Evolutionary conservation across 23 tunicate genomes (phyloP).

Genomic region (Oikopleura dioica): DNA sequence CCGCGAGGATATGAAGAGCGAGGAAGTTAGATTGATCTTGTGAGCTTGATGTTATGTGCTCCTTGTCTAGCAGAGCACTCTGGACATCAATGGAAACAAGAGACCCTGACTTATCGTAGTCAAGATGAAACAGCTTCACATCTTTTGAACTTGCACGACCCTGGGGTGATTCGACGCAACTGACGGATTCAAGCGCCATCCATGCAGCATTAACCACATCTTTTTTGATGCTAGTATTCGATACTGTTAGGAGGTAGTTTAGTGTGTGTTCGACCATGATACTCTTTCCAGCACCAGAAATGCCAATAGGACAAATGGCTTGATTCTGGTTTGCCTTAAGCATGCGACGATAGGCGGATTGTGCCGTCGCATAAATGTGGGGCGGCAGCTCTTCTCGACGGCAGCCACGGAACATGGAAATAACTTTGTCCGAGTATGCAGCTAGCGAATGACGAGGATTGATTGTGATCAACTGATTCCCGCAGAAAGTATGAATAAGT

Average conservation of each 20-base stretch:
- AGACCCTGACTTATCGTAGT: slow-evolving; percentile 38
- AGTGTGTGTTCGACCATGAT: slow-evolving; percentile 18
- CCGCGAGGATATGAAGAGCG: slow-evolving; percentile 3
- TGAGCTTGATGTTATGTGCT: background rate
- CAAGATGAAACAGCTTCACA: slow-evolving; percentile 29
- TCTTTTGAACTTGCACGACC: slow-evolving; percentile 21
- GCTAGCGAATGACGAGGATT: slow-evolving; percentile 30
- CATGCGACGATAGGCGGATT: slow-evolving; percentile 49
- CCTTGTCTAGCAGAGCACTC: slow-evolving; percentile 8
- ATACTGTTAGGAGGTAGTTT: slow-evolving; percentile 25
- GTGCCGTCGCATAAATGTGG: slow-evolving; percentile 50
- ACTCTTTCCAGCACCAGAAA: slow-evolving; percentile 31
- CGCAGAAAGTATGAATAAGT: slow-evolving; percentile 30
- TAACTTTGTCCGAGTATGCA: slow-evolving; percentile 20
- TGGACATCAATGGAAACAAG: slow-evolving; percentile 42
- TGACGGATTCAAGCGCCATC: background rate
- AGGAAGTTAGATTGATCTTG: background rate
- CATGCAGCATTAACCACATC: background rate
- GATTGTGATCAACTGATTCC: slow-evolving; percentile 37
- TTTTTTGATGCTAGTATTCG: background rate
- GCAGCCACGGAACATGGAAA: slow-evolving; percentile 38
- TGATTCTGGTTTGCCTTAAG: slow-evolving; percentile 37
- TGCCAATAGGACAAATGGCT: slow-evolving; percentile 27
- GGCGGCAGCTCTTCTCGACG: slow-evolving; percentile 64
- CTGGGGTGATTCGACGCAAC: slow-evolving; percentile 9